phyloP scores from a whole-genome alignment of 2,888 invertebrate species.

The Epinotia brunnichana region DNA sequence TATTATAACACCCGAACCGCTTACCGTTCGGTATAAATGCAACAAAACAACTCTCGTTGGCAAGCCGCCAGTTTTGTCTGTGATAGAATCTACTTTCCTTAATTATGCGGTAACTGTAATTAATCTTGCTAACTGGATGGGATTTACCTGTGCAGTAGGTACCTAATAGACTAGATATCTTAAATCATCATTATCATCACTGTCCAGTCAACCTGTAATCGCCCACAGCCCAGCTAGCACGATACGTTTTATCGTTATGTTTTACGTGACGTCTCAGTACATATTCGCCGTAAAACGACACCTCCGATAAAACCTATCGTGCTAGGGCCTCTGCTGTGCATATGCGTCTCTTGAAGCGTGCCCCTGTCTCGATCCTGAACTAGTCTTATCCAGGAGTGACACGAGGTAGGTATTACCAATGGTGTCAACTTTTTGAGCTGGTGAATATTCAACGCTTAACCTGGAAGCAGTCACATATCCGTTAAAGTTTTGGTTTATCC shows the following conservation, averaged over 20 bases:
- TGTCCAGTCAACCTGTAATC: too few relatives aligned
- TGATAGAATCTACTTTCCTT: constrained; percentile 35
- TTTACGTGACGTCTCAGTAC: too few relatives aligned
- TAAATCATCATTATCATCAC: not conserved
- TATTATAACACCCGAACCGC: constrained; percentile 20
- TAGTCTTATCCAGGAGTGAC: too few relatives aligned
- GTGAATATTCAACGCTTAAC: not conserved
- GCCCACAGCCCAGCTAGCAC: too few relatives aligned
- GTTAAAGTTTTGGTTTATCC: too few relatives aligned
- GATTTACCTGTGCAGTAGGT: constrained; percentile 17
- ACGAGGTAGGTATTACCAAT: not conserved
- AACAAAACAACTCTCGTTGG: constrained; percentile 39
- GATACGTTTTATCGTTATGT: too few relatives aligned
- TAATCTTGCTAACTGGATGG: constrained; percentile 31
- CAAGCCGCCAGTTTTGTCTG: constrained; percentile 20
- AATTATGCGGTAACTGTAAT: constrained; percentile 44
- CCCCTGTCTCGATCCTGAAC: too few relatives aligned
- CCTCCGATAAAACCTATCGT: too few relatives aligned
- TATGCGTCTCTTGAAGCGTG: too few relatives aligned
- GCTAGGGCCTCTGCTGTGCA: too few relatives aligned
- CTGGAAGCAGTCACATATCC: not conserved
- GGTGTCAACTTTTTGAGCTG: not conserved
- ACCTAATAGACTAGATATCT: not conserved
- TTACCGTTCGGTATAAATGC: constrained; percentile 27
- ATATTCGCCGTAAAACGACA: too few relatives aligned